These are phyloP conservation scores for Lasioglossum oenotherae DNA, from an alignment of 2,888 invertebrate genomes.

Conservation along the genomic window DNA sequence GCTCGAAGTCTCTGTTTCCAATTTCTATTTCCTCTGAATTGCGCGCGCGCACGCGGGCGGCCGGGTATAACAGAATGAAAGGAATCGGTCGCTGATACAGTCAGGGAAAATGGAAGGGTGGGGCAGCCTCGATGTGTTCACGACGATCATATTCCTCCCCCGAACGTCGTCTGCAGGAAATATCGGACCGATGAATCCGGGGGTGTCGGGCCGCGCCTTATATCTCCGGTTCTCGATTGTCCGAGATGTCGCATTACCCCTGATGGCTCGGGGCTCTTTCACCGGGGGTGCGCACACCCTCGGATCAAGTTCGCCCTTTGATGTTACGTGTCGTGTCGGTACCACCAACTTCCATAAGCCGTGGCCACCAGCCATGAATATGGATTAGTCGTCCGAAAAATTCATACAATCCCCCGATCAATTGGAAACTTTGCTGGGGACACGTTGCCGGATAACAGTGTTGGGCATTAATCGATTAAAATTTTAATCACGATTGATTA, in stretches of 20 bases:
- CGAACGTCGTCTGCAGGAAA: constrained; percentile 18
- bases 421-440: background rate
- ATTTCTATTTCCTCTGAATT: background rate
- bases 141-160: background rate
- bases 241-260: constrained; percentile 23
- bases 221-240: constrained; percentile 21
- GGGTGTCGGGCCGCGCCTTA: constrained; percentile 8
- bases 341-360: constrained; percentile 3
- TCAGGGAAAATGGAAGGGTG: background rate
- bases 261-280: background rate
- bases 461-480: no score
- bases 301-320: constrained; percentile 26
- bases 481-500: no score
- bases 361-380: background rate
- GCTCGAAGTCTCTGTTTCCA: constrained; percentile 3
- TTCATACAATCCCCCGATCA: background rate
- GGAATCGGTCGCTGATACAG: constrained; percentile 1
- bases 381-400: constrained; percentile 4
- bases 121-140: background rate
- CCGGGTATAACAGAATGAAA: background rate
- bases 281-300: background rate
- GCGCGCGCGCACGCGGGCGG: background rate
- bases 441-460: background rate
- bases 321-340: background rate
- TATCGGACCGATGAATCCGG: constrained; percentile 9